Conservation (phyloP, 2,113 vertebrate species). For the Lophochroa leadbeateri region DNA sequence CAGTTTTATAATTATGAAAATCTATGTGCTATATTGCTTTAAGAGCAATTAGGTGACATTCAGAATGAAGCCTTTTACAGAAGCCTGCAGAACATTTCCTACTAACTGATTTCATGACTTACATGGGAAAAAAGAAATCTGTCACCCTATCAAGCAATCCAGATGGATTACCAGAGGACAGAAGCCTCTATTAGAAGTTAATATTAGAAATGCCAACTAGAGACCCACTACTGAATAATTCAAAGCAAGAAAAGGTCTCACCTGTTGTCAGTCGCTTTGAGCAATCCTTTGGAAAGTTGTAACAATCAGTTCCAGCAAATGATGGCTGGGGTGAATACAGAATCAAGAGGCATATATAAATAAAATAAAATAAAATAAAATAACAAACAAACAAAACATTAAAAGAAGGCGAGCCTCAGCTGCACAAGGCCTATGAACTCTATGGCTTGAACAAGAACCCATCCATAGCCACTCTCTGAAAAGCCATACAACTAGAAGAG, state of each 20-base stretch:
- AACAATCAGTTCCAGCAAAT: not conserved
- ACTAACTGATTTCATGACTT: not conserved
- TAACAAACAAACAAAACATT: not conserved
- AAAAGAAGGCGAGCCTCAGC: not conserved
- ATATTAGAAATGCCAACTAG: constrained; percentile 12
- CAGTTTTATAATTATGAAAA: not conserved
- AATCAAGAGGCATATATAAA: not conserved
- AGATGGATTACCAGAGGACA: constrained; percentile 9
- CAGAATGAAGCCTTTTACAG: not conserved
- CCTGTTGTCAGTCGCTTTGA: not conserved
- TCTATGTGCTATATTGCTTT: not conserved
- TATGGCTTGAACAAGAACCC: not conserved
- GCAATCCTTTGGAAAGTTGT: not conserved
- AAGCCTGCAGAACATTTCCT: not conserved
- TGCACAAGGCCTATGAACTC: not conserved
- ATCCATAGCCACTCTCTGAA: not conserved
- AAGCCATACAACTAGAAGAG: not conserved
- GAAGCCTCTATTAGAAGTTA: constrained; percentile 1
- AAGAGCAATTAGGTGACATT: not conserved
- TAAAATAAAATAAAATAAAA: not conserved
- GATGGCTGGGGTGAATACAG: not conserved
- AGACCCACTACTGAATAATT: constrained; percentile 16
- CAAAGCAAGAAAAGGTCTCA: not conserved
- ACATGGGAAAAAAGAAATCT: not conserved
- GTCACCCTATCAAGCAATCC: not conserved